Percentiles rank a stretch among this genome's conserved stretches.
These are phyloP conservation scores for Dexiosoma caninum DNA, from an alignment of 2,888 invertebrate species.

Conservation along the genomic window DNA sequence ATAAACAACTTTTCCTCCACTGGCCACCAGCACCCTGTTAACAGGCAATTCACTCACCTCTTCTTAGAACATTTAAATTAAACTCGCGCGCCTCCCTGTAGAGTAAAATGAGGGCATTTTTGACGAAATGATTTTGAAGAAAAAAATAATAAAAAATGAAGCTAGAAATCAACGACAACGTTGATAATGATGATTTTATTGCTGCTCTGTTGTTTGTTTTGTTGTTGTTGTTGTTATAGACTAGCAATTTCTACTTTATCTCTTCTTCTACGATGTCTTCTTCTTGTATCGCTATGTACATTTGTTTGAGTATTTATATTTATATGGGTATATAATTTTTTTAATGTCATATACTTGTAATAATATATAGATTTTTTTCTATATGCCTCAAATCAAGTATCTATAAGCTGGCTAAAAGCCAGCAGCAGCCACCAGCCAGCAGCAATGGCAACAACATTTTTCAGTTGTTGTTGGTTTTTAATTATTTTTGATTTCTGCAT, in stretches of 20 bases:
- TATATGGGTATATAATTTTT: slow-evolving; percentile 5
- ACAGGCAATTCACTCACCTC: slow-evolving; percentile 5
- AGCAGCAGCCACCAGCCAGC: slow-evolving; percentile 31
- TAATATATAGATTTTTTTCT: slow-evolving; percentile 60
- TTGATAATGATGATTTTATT: slow-evolving; percentile 6
- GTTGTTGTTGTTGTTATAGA: slow-evolving; percentile 33
- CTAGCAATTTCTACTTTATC: slow-evolving; percentile 48
- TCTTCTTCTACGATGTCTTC: neutral
- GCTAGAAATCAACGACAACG: slow-evolving; percentile 22
- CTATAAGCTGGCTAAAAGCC: slow-evolving; percentile 62
- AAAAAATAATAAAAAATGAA: slow-evolving; percentile 22
- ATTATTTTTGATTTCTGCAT: slow-evolving; percentile 64
- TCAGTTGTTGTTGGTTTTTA: slow-evolving; percentile 37
- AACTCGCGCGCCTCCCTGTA: slow-evolving; percentile 8
- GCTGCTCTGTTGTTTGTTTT: neutral
- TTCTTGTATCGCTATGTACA: too few species aligned
- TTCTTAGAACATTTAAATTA: neutral
- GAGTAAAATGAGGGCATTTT: slow-evolving; percentile 46
- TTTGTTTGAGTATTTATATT: slow-evolving; percentile 7
- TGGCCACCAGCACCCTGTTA: neutral
- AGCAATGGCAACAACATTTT: slow-evolving; percentile 45
- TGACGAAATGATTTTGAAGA: slow-evolving; percentile 42
- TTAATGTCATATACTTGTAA: slow-evolving; percentile 62
- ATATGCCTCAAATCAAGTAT: slow-evolving; percentile 59
- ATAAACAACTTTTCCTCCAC: neutral